Evolutionary conservation across 2,797 vertebrate genomes (phyloP).

Genomic region (Monodelphis domestica): DNA sequence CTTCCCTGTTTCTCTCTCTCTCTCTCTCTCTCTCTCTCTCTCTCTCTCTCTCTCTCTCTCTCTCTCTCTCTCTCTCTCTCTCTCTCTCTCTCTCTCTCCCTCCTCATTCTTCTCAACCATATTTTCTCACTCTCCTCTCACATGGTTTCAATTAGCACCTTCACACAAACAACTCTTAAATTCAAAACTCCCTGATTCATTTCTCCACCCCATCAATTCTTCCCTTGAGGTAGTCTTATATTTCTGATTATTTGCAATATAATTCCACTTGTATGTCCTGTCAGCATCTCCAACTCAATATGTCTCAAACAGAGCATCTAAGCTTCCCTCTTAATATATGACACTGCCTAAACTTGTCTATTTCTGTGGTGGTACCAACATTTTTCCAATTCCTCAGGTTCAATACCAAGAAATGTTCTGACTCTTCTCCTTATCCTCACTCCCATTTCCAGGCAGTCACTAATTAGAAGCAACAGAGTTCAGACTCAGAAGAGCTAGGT

Average conservation of each 20-base stretch:
- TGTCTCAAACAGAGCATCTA: background rate
- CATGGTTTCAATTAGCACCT: background rate
- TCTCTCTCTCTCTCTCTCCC: no score
- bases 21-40: background rate
- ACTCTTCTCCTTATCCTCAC: background rate
- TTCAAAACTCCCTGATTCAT: background rate
- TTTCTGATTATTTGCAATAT: background rate
- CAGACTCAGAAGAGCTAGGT: background rate
- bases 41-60: constrained; percentile 7
- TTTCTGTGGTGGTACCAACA: background rate
- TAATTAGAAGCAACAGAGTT: background rate
- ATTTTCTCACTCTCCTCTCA: background rate
- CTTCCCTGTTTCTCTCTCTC: background rate
- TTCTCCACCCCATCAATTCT: background rate
- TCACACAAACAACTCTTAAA: background rate
- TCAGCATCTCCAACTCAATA: background rate
- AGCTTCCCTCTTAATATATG: background rate
- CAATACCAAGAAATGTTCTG: background rate
- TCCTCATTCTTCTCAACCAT: background rate
- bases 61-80: constrained; percentile 5
- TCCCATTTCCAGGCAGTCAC: background rate
- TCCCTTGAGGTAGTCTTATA: background rate
- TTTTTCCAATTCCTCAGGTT: background rate
- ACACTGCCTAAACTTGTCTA: background rate
- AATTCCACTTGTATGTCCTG: background rate